Conservation (phyloP, 2,797 vertebrate species). For the Etheostoma nigrum region DNA sequence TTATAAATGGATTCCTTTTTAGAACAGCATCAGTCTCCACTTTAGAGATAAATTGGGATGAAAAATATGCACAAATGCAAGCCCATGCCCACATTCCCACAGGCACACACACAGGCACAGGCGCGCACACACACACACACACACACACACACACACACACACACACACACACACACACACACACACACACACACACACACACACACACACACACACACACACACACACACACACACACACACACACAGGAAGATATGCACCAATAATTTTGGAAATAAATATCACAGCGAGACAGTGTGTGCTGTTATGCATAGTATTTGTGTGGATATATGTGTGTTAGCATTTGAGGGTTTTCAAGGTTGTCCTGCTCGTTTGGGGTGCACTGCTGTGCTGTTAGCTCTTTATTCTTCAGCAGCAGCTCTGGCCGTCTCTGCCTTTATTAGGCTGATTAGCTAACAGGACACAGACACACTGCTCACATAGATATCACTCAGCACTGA, state of each 20-base stretch:
- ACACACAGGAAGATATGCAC: background rate
- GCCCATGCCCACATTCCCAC: background rate
- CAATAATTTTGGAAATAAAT: constrained; percentile 37
- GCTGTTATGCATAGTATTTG: constrained; percentile 31
- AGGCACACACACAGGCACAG: background rate
- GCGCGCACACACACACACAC: background rate
- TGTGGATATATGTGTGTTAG: constrained; percentile 16
- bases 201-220: constrained; percentile 8
- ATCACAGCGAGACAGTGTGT: constrained; percentile 30
- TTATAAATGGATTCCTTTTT: constrained; percentile 64
- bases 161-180: background rate
- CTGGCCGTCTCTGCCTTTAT: constrained; percentile 62
- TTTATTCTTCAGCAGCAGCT: constrained; percentile 57
- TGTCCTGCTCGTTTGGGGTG: constrained; percentile 30
- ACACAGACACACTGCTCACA: constrained; percentile 66
- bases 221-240: background rate
- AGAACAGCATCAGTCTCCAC: constrained; percentile 38
- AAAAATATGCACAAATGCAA: constrained; percentile 39
- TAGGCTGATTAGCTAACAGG: constrained; percentile 71
- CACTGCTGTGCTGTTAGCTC: constrained; percentile 46
- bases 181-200: background rate
- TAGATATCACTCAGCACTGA: constrained; percentile 71
- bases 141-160: constrained; percentile 10
- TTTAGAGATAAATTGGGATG: constrained; percentile 57
- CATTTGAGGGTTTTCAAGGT: constrained; percentile 63